Base-by-base conservation (phyloP, 2,888 invertebrate species). In the Dendrolimus houi region DNA sequence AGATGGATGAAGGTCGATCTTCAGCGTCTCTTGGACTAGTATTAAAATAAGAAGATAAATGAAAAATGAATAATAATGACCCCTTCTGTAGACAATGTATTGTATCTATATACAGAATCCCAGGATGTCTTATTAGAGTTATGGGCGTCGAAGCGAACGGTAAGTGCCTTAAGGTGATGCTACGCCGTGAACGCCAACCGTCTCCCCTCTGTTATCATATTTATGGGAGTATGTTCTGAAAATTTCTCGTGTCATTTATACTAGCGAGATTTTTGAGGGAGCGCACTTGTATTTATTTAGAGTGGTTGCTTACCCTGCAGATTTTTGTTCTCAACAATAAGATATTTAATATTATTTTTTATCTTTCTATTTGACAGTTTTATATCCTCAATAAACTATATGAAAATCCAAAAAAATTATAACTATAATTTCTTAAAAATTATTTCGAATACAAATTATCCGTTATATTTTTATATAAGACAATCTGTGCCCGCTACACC, bases 171-270 rank as follows among this genome's bases (percentile, higher is more conserved):
- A 47, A 67, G 66, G 64, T 65, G 66, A 66, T 63, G 64, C 59
- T 60, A 60, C 64, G 63, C 65, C 64, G 64, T 60, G 64, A 55
- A 58, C 57, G 58, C 58, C 67, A 63, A 67, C 61, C 64, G 64
- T 64, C 65, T 63, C 65, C 68, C 64, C 66, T 66, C 65, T 66
- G 68, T 74, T 77, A 76, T 77, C 70, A 73, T 72, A 71, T 74
- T 74, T 75, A 75, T 74, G 71, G 70, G 68, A 66, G 62, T 69
- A 71, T 74, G 67, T 72, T 67, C 68, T 69, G 70, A 70, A 72
- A 75, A 71, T 69, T 74, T 66, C 64, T 67, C 66, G 58, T 65
- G 66, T 61, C 67, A 66, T 68, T 70, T 68, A 65, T 69, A 69
- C 64, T 62, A 62, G 66, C 56, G 61, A 67, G 67, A 68, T 71